These are phyloP conservation scores for Diabrotica undecimpunctata DNA, from an alignment of 1,140 invertebrate genomes.

Conservation along the genomic window DNA sequence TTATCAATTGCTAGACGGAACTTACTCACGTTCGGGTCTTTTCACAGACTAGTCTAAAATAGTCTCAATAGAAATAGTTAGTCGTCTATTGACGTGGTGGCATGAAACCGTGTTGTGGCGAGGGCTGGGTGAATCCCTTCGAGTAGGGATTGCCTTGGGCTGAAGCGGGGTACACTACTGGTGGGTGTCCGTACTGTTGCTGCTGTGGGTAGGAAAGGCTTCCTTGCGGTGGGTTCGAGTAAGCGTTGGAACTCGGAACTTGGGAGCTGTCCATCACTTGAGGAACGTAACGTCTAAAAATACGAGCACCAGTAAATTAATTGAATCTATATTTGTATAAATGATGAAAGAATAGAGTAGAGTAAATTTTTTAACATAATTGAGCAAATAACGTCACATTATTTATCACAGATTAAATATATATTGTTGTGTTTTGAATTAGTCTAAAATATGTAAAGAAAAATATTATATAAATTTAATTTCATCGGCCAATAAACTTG, in stretches of 20 bases:
- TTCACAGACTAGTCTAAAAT: neutral
- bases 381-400: no score
- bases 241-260: conserved; percentile 37
- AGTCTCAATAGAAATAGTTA: conserved; percentile 4
- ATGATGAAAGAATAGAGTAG: no score
- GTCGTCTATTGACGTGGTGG: conserved; percentile 39
- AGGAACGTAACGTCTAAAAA: conserved; percentile 33
- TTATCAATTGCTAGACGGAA: neutral
- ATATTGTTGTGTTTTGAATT: no score
- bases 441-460: no score
- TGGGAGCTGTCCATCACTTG: conserved; percentile 41
- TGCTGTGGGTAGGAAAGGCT: conserved; percentile 37
- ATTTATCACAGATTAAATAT: no score
- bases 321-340: no score
- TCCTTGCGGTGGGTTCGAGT: conserved; percentile 37
- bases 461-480: no score
- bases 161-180: conserved; percentile 34
- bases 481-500: no score
- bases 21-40: neutral
- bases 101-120: conserved; percentile 40
- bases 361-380: no score
- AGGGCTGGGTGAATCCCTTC: conserved; percentile 41
- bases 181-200: conserved; percentile 35
- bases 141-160: conserved; percentile 43
- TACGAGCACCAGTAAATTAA: conserved; percentile 10